Conservation (phyloP, 2,888 invertebrate species). For the Branchellion lobata region DNA sequence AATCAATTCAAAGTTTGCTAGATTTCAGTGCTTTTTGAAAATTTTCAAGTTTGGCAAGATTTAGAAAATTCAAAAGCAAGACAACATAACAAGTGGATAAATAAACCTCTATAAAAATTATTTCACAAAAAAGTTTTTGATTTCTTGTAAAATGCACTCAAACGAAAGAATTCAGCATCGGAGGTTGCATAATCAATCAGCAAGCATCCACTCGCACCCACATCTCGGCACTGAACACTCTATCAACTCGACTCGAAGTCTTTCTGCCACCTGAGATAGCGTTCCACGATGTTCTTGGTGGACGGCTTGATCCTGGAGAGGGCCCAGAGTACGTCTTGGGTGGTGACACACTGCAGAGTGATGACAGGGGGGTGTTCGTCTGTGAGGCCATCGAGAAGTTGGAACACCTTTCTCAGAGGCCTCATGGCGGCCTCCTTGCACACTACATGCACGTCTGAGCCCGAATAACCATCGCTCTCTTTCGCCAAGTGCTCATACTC, state of each 20-base stretch:
- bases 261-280: slow-evolving; percentile 61
- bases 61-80: too few relatives aligned
- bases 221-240: too few relatives aligned
- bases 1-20: too few relatives aligned
- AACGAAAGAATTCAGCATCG: too few relatives aligned
- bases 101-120: too few relatives aligned
- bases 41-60: too few relatives aligned
- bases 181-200: too few relatives aligned
- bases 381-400: slow-evolving; percentile 63
- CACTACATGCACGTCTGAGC: slow-evolving; percentile 80
- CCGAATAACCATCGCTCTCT: slow-evolving; percentile 77
- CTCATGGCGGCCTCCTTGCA: slow-evolving; percentile 87
- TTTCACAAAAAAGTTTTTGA: too few relatives aligned
- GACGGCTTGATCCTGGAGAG: slow-evolving; percentile 62
- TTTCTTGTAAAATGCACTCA: too few relatives aligned
- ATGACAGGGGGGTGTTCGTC: slow-evolving; percentile 57
- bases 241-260: slow-evolving; percentile 59
- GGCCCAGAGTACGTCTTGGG: slow-evolving; percentile 59
- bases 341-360: slow-evolving; percentile 59
- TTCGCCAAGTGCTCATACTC: slow-evolving; percentile 64
- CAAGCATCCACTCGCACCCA: too few relatives aligned
- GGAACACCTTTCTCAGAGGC: slow-evolving; percentile 71
- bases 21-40: too few relatives aligned
- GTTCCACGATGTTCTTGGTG: slow-evolving; percentile 57
- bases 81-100: too few relatives aligned